These are phyloP conservation scores for Phenganax stokvisi DNA, from an alignment of 92 coral and sea anemone genomes.

Conservation along the genomic window DNA sequence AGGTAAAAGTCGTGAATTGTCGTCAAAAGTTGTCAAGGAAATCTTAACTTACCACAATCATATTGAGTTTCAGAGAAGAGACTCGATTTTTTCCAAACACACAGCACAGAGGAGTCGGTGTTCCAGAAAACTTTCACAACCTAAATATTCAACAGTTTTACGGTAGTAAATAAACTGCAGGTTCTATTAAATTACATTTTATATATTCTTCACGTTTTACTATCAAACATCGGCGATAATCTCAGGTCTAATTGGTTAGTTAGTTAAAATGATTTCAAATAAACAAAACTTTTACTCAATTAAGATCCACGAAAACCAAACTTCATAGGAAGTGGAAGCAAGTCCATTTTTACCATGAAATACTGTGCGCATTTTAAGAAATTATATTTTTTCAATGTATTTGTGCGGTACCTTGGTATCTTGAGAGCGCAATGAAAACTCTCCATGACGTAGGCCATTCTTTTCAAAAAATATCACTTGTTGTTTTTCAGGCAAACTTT, in stretches of 20 bases:
- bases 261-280: not conserved
- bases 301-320: too few relatives aligned
- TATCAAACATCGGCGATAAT: too few relatives aligned
- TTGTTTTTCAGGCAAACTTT: conserved; percentile 74
- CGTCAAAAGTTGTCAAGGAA: not conserved
- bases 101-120: conserved; percentile 64
- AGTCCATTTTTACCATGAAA: too few relatives aligned
- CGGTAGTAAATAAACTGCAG: too few relatives aligned
- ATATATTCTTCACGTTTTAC: too few relatives aligned
- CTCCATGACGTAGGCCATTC: conserved; percentile 96
- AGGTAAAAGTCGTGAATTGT: too few relatives aligned
- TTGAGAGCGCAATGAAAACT: conserved; percentile 67
- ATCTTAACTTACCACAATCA: conserved; percentile 54
- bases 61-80: conserved; percentile 46
- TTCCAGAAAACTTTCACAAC: conserved; percentile 78
- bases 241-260: too few relatives aligned
- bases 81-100: conserved; percentile 54
- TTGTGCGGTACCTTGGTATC: not conserved
- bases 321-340: too few relatives aligned
- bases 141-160: conserved; percentile 38
- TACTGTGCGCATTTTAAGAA: not conserved
- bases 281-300: not conserved
- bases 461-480: conserved; percentile 90
- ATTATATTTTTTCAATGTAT: not conserved
- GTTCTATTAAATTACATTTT: too few relatives aligned